phyloP scores from a whole-genome alignment of 2,113 vertebrate species.

The Phrynocephalus versicolor region DNA sequence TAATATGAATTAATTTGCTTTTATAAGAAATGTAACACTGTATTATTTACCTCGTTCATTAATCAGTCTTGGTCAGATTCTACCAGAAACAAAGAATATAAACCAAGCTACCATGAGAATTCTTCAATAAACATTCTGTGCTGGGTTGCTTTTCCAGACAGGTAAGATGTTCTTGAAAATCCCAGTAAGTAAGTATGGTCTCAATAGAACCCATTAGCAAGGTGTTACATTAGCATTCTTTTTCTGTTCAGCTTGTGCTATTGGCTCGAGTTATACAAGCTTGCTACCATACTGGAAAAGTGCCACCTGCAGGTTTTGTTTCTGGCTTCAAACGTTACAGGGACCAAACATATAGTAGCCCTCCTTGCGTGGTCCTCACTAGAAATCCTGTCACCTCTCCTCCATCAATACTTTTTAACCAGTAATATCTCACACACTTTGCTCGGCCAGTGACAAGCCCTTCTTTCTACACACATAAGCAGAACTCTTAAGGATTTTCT shows the following conservation, averaged over 20 bases:
- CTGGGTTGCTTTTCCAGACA: background rate
- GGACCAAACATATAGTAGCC: background rate
- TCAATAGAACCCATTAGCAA: background rate
- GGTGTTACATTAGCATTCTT: background rate
- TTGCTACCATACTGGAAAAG: background rate
- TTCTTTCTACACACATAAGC: background rate
- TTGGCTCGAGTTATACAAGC: background rate
- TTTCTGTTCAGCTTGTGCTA: background rate
- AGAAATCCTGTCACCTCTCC: too few species aligned
- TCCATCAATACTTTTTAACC: too few species aligned
- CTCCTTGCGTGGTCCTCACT: background rate
- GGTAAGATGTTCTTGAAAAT: background rate
- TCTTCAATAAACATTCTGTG: background rate
- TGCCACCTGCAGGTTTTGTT: too few species aligned
- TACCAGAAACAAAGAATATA: background rate
- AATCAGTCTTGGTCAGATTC: background rate
- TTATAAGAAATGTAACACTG: background rate
- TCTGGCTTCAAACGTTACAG: background rate
- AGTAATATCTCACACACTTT: background rate
- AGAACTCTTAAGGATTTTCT: background rate
- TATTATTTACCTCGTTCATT: background rate
- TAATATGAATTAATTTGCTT: background rate
- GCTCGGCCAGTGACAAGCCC: background rate
- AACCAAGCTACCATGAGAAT: background rate
- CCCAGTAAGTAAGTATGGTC: background rate